Conservation (phyloP, 2,797 vertebrate species). For the Pitangus sulphuratus region DNA sequence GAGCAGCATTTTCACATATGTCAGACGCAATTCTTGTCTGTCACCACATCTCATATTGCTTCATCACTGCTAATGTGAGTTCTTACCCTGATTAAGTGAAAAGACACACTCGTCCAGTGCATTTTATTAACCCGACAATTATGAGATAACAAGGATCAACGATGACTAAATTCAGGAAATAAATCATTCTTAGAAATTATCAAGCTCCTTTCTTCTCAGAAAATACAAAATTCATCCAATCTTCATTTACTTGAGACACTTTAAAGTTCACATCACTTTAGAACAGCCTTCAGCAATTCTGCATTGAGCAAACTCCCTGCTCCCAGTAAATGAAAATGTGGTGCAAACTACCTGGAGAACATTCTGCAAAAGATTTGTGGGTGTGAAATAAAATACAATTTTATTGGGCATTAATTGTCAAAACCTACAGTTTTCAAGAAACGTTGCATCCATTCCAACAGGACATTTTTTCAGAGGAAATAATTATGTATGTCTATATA, state of each 20-base stretch:
- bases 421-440: not conserved
- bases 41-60: not conserved
- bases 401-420: not conserved
- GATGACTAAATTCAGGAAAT: not conserved
- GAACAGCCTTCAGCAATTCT: not conserved
- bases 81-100: not conserved
- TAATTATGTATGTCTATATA: no score
- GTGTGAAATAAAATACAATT: not conserved
- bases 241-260: not conserved
- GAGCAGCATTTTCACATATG: not conserved
- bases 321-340: not conserved
- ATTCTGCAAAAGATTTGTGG: not conserved
- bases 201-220: not conserved
- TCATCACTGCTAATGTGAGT: not conserved
- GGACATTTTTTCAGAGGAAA: not conserved
- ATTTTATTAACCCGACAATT: not conserved
- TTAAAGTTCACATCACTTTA: not conserved
- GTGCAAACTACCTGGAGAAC: not conserved
- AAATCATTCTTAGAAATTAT: not conserved
- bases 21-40: not conserved
- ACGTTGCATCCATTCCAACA: accelerated
- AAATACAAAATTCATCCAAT: not conserved
- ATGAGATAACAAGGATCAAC: not conserved
- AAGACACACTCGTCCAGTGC: not conserved
- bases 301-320: not conserved